Percentiles rank a stretch among this genome's conserved stretches.
These are phyloP conservation scores for Anolis carolinensis DNA, from an alignment of 2,113 vertebrate genomes.

Conservation along the genomic window DNA sequence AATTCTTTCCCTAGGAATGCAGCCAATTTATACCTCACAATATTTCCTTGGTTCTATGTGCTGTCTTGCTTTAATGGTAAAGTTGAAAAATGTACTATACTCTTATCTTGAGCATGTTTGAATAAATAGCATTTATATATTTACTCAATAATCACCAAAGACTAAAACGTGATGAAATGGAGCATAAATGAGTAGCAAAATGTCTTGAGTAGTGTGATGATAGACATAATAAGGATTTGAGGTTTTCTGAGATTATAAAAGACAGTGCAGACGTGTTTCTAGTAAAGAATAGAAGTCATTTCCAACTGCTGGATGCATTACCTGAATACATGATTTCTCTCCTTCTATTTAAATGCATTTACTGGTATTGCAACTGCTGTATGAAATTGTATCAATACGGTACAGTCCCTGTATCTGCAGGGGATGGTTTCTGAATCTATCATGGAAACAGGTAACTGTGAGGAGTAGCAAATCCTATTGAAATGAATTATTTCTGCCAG, in stretches of 20 bases:
- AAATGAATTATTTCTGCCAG: no score
- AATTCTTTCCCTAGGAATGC: conserved; percentile 37
- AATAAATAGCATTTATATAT: neutral
- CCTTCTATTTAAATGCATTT: neutral
- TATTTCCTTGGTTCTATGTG: conserved; percentile 38
- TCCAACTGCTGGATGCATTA: neutral
- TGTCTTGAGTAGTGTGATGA: neutral
- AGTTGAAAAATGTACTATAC: neutral
- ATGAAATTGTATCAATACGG: neutral
- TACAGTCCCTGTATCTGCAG: no score
- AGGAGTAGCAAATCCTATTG: no score
- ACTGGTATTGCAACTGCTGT: neutral
- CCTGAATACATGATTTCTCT: neutral
- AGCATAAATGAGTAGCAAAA: neutral
- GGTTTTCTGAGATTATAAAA: neutral
- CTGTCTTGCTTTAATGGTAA: conserved; percentile 47
- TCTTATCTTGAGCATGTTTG: conserved; percentile 15
- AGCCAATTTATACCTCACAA: conserved; percentile 37
- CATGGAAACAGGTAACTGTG: no score
- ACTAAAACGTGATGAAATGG: neutral
- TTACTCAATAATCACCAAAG: neutral
- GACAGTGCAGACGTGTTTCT: neutral
- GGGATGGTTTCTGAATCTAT: no score
- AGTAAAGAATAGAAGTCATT: neutral
- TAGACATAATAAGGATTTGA: neutral